A percentile compares a stretch with the other conserved stretches of the same genome.
phyloP scores from a whole-genome alignment of 2,888 invertebrate genomes.

The Argyresthia goedartella region DNA sequence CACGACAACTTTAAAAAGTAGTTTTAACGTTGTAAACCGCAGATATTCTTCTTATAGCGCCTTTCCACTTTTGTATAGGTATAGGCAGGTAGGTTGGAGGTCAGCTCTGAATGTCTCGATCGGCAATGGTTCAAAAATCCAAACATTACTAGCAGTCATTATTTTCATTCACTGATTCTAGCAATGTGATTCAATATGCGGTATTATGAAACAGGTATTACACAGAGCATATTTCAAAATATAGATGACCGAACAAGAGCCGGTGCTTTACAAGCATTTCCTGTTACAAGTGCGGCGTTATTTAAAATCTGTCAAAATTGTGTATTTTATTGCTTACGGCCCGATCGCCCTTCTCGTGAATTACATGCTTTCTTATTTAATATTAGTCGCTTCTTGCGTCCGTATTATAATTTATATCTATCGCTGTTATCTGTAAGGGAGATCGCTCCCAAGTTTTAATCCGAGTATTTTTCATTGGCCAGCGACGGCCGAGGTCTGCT shows the following conservation, averaged over 20 bases:
- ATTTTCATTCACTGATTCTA: not conserved
- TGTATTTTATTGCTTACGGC: conserved; percentile 57
- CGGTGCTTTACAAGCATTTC: too few species aligned
- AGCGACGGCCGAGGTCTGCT: conserved; percentile 20
- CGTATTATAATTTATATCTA: conserved; percentile 65
- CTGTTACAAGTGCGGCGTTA: conserved; percentile 27
- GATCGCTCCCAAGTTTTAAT: conserved; percentile 66
- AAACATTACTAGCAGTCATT: too few species aligned
- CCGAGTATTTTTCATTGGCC: conserved; percentile 65
- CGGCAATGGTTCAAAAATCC: too few species aligned
- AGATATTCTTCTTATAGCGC: not conserved
- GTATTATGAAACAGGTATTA: too few species aligned
- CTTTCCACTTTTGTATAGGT: too few species aligned
- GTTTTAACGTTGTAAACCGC: not conserved
- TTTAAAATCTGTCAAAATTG: conserved; percentile 67
- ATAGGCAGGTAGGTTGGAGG: too few species aligned
- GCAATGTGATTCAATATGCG: not conserved
- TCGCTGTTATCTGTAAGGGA: conserved; percentile 49
- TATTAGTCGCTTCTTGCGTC: conserved; percentile 64
- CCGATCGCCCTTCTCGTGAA: conserved; percentile 57
- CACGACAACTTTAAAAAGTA: conserved; percentile 18
- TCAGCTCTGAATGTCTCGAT: too few species aligned
- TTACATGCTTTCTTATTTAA: conserved; percentile 70
- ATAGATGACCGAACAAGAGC: too few species aligned
- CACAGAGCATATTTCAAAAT: too few species aligned